Evolutionary conservation across 1,140 invertebrate genomes (phyloP).

Genomic region (Scaptomyza graminum): DNA sequence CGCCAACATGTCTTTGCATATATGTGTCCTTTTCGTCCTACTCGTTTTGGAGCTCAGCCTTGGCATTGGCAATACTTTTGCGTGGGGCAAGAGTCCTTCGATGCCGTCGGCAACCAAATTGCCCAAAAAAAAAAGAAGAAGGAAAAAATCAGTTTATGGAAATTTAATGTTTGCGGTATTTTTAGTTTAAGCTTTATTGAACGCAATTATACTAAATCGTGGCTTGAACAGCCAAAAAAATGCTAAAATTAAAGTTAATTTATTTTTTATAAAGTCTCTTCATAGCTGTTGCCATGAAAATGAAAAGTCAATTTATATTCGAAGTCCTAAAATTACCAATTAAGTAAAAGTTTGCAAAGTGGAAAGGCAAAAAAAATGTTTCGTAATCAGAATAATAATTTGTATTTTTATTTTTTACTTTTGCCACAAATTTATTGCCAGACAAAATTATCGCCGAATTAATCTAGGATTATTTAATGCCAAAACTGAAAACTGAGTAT

Average conservation of each 20-base stretch:
- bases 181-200: background rate
- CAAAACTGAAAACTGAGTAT: too few species aligned
- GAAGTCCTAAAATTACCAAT: constrained; percentile 20
- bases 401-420: background rate
- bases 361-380: constrained; percentile 15
- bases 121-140: constrained; percentile 23
- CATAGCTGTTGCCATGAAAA: constrained; percentile 28
- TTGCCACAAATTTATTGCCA: background rate
- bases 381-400: constrained; percentile 9
- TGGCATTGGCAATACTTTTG: constrained; percentile 30
- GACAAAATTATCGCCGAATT: too few species aligned
- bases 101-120: background rate
- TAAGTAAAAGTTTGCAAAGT: constrained; percentile 14
- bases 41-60: background rate
- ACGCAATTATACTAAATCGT: background rate
- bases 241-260: too few species aligned
- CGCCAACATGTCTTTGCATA: constrained; percentile 24
- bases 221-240: too few species aligned
- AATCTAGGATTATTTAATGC: background rate
- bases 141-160: constrained; percentile 49
- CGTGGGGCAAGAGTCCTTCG: background rate
- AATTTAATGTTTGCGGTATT: constrained; percentile 35
- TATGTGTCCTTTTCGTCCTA: background rate
- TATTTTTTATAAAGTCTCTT: too few species aligned
- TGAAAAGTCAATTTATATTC: too few species aligned